phyloP scores from a whole-genome alignment of 2,797 vertebrate genomes.

The Chanos chanos region DNA sequence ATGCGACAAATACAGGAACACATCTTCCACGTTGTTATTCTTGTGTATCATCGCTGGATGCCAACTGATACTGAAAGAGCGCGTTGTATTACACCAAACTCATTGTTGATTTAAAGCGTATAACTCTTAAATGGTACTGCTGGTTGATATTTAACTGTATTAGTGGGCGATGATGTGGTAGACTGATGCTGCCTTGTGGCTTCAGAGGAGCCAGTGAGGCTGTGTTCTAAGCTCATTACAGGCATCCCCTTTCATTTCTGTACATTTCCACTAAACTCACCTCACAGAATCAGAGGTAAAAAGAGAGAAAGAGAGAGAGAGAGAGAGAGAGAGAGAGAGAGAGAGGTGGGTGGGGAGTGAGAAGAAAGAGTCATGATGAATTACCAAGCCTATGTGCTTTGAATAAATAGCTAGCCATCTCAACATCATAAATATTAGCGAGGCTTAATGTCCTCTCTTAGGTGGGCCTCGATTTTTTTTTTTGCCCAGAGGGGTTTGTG shows the following conservation, averaged over 20 bases:
- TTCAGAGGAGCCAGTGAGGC: conserved; percentile 27
- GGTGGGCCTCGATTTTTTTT: conserved; percentile 41
- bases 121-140: conserved; percentile 29
- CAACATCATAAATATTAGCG: conserved; percentile 68
- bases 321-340: neutral
- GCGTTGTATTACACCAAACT: conserved; percentile 22
- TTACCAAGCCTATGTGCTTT: conserved; percentile 48
- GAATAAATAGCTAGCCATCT: conserved; percentile 67
- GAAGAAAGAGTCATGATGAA: conserved; percentile 43
- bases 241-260: conserved; percentile 22
- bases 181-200: conserved; percentile 52
- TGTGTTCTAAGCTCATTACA: conserved; percentile 26
- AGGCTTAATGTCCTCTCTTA: conserved; percentile 55
- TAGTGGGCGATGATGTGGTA: conserved; percentile 37
- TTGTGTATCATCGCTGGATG: neutral
- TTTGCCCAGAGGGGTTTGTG: conserved; percentile 22
- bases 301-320: conserved; percentile 19
- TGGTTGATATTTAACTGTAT: conserved; percentile 18
- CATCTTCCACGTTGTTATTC: conserved; percentile 26
- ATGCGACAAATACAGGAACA: too few species aligned
- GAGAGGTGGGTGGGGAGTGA: conserved; percentile 10
- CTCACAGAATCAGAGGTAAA: conserved; percentile 17
- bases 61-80: too few species aligned
- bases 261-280: neutral
- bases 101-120: conserved; percentile 6